A percentile compares a stretch with the other conserved stretches of the same genome.
These are phyloP conservation scores for Lepidurus apus DNA, from an alignment of 1,140 invertebrate genomes.

Conservation along the genomic window DNA sequence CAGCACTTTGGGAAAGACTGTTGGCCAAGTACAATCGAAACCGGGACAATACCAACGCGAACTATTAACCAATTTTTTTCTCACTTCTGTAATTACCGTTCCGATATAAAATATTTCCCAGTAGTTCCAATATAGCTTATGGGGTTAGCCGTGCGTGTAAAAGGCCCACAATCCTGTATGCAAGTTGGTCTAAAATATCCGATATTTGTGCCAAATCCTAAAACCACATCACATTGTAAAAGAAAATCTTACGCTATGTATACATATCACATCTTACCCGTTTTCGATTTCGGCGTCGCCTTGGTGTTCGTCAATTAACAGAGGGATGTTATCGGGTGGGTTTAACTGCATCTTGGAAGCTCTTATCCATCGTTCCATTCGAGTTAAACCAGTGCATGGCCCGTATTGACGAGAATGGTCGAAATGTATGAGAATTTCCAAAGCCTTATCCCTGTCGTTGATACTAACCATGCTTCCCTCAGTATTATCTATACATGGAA, in stretches of 20 bases:
- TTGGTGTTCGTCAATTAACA: neutral
- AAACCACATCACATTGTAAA: neutral
- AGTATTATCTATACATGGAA: neutral
- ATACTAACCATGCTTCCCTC: neutral
- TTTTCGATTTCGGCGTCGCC: neutral
- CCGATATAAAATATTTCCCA: neutral
- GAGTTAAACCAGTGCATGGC: neutral
- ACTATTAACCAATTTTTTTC: neutral
- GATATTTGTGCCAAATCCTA: neutral
- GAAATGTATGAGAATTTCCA: neutral
- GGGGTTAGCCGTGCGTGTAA: neutral
- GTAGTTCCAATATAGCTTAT: neutral
- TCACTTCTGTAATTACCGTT: neutral
- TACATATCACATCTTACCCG: neutral
- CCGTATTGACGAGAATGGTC: neutral
- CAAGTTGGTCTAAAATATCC: neutral
- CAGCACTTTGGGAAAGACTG: slow-evolving; percentile 15
- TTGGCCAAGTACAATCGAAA: slow-evolving; percentile 2
- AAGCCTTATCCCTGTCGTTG: neutral
- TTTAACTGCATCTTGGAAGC: neutral
- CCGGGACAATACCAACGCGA: neutral
- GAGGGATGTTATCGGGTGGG: neutral
- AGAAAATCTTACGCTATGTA: neutral
- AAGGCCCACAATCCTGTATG: neutral
- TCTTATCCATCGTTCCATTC: neutral